Base-by-base conservation (phyloP, 2,888 invertebrate genomes). In the Chorisops tibialis region DNA sequence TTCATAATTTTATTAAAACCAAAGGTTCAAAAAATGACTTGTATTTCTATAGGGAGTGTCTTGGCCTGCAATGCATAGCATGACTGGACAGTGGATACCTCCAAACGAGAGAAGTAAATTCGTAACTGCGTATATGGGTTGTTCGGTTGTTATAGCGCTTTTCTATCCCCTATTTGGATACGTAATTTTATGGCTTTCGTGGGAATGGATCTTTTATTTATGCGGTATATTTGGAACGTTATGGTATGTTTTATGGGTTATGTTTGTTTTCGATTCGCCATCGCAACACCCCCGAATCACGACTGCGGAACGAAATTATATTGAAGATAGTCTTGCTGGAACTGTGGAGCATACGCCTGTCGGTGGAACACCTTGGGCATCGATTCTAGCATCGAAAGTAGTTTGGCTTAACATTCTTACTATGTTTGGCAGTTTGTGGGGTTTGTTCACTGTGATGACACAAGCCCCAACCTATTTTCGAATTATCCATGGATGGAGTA, bases 61-160 rank as follows among this genome's bases (percentile, higher is more conserved):
- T 4, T 90, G 88, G 84, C 91, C 91, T 2, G 83, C 88, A 2
- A 88, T 90, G 87, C 88, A 91, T 73, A 81, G 86, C 19, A 81
- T 93, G 80, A 87, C 89, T 66, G 88, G 89, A 0, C 83, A 85
- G 68, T 92, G 91, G 92, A 89, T 91, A 58, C 91, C 91, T 12
- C 87, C 88, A 0, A 81, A 87, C 66, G 92, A 93, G 73, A 81
- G 91, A 59, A 87, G 89, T 69, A 86, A 85, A 75, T 86, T 86
- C 66, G 83, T 87, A 3, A 85, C 84, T 35, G 81, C 85, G 41
- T 85, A 85, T 69, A 72, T 85, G 67, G 85, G 85, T 74, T 85
- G 86, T 71, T 86, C 86, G 0, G 80, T 87, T 1, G 87, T 87
- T 5, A 83, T 84, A 18, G 86, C 86, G 0, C 65, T 86, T n/a